Conservation (phyloP, 2,113 vertebrate species). For the Chaetops frenatus region DNA sequence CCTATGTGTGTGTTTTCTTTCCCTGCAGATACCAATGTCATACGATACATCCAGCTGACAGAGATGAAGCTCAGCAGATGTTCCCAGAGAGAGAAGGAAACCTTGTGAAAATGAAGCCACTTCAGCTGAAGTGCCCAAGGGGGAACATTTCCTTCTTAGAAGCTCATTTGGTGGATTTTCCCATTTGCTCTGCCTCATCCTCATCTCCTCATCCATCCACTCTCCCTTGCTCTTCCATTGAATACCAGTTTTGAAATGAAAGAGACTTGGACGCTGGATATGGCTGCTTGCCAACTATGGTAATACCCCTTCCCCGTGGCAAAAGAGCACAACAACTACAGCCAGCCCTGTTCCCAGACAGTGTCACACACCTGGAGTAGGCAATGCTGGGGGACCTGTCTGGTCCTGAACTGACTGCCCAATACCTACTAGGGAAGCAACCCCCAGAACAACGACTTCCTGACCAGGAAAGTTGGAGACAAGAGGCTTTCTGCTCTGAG, state of each 20-base stretch:
- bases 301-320: background rate
- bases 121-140: conserved; percentile 30
- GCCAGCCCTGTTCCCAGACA: conserved; percentile 23
- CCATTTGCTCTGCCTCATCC: conserved; percentile 46
- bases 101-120: conserved; percentile 70
- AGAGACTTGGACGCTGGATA: conserved; percentile 15
- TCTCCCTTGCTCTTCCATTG: conserved; percentile 24
- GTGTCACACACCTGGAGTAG: conserved; percentile 7
- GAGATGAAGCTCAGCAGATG: conserved; percentile 98
- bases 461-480: background rate
- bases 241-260: conserved; percentile 28
- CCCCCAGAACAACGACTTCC: background rate
- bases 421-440: background rate
- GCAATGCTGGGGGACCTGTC: background rate
- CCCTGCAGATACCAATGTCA: conserved; percentile 90
- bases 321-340: conserved; percentile 47
- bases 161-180: conserved; percentile 55
- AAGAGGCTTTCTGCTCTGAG: background rate
- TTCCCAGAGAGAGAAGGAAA: conserved; percentile 91
- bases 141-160: conserved; percentile 27
- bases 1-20: conserved; percentile 26
- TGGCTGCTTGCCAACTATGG: background rate
- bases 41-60: conserved; percentile 98
- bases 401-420: conserved; percentile 14
- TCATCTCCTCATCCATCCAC: background rate